Evolutionary conservation across 2,888 invertebrate genomes (phyloP).

Genomic region (Cryptus viduatorius): DNA sequence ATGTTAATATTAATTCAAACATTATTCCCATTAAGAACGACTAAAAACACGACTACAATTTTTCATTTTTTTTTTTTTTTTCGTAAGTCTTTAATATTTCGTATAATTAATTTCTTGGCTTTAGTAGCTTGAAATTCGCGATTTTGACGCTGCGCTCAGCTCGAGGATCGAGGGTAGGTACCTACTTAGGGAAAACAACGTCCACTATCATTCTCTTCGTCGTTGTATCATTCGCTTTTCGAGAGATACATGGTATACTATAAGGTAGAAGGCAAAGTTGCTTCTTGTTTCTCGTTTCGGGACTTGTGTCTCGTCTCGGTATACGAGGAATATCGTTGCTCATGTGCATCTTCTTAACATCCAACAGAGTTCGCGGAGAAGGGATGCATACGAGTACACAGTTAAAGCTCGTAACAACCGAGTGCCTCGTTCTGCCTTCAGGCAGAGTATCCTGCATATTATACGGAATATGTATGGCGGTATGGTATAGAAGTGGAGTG

Average conservation of each 20-base stretch:
- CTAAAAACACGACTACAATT: neutral
- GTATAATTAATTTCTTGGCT: neutral
- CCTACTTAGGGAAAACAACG: neutral
- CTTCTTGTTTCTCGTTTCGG: constrained; percentile 16
- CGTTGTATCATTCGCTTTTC: constrained; percentile 14
- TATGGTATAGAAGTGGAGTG: neutral
- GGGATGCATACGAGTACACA: constrained; percentile 20
- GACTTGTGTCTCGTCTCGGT: neutral
- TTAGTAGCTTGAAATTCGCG: neutral
- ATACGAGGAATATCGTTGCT: neutral
- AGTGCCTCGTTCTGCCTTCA: constrained; percentile 31
- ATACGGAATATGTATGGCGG: constrained; percentile 11
- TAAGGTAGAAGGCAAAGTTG: constrained; percentile 6
- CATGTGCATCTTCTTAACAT: constrained; percentile 24
- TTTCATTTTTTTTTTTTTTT: neutral
- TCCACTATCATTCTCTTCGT: neutral
- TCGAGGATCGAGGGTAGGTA: neutral
- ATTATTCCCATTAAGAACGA: neutral
- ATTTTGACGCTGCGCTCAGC: neutral
- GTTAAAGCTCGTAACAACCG: constrained; percentile 14
- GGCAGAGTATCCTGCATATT: constrained; percentile 18
- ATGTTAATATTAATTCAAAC: neutral
- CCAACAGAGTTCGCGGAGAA: neutral
- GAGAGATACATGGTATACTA: neutral
- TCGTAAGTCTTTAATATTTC: neutral